Conservation (phyloP, 2,888 invertebrate species). For the Sesia apiformis region DNA sequence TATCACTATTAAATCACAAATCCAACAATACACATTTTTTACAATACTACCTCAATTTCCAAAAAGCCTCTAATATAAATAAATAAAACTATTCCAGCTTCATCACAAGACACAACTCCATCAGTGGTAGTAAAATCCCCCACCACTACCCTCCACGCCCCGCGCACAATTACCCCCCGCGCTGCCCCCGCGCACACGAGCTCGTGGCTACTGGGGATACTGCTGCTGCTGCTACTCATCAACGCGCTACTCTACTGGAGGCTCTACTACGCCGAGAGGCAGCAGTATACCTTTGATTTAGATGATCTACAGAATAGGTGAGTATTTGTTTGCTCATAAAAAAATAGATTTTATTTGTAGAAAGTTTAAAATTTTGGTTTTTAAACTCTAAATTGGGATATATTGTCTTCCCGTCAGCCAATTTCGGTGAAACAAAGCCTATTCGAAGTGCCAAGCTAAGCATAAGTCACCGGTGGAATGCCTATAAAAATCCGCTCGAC, state of each 20-base stretch:
- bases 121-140: neutral
- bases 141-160: constrained; percentile 14
- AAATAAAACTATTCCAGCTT: constrained; percentile 10
- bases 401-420: no score
- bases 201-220: constrained; percentile 71
- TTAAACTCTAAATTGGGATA: no score
- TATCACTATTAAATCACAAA: no score
- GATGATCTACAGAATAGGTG: constrained; percentile 36
- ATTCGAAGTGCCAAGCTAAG: no score
- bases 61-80: neutral
- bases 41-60: no score
- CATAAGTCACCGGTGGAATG: no score
- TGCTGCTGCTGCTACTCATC: constrained; percentile 72
- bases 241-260: constrained; percentile 88
- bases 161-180: constrained; percentile 22
- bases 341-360: neutral
- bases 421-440: no score
- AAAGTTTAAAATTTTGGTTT: neutral
- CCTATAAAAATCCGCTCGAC: no score
- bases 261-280: constrained; percentile 81
- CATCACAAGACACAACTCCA: constrained; percentile 12
- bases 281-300: constrained; percentile 2
- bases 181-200: constrained; percentile 1
- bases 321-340: no score
- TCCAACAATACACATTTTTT: no score